These are phyloP conservation scores for Kryptolebias marmoratus DNA, from an alignment of 2,113 vertebrate genomes.

Conservation along the genomic window DNA sequence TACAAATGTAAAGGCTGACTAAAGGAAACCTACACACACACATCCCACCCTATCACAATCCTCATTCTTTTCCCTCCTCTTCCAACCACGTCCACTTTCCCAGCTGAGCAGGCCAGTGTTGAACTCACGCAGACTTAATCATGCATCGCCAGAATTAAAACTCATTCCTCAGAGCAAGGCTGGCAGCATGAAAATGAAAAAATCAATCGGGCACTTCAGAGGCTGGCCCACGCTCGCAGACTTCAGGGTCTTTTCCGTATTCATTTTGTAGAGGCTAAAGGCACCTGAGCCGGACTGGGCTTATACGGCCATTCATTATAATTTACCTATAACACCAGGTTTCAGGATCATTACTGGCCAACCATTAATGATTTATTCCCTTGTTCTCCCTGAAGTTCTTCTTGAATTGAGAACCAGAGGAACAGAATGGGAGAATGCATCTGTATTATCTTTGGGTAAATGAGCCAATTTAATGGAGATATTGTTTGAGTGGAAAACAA, in stretches of 20 bases:
- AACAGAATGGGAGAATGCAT: constrained; percentile 43
- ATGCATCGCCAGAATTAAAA: constrained; percentile 93
- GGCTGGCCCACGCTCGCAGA: constrained; percentile 80
- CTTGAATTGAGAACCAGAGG: constrained; percentile 50
- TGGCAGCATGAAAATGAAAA: constrained; percentile 93
- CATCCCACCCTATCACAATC: constrained; percentile 38
- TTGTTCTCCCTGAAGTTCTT: constrained; percentile 74
- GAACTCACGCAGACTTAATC: constrained; percentile 91
- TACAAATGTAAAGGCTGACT: constrained; percentile 30
- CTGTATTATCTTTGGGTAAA: constrained; percentile 71
- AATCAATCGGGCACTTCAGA: constrained; percentile 91
- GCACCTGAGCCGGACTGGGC: constrained; percentile 76
- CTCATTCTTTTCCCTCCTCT: constrained; percentile 17
- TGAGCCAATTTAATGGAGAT: constrained; percentile 80
- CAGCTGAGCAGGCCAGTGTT: constrained; percentile 64
- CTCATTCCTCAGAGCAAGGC: constrained; percentile 88
- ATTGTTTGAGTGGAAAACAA: constrained; percentile 66
- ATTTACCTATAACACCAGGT: constrained; percentile 83
- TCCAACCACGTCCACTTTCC: constrained; percentile 50
- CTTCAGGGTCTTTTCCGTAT: constrained; percentile 81
- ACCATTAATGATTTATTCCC: constrained; percentile 79
- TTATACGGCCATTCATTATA: constrained; percentile 88
- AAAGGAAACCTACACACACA: constrained; percentile 29
- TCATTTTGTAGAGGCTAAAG: constrained; percentile 83
- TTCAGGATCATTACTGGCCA: constrained; percentile 78